phyloP scores from a whole-genome alignment of 2,888 invertebrate genomes.

The Tenthredo scrophulariae region DNA sequence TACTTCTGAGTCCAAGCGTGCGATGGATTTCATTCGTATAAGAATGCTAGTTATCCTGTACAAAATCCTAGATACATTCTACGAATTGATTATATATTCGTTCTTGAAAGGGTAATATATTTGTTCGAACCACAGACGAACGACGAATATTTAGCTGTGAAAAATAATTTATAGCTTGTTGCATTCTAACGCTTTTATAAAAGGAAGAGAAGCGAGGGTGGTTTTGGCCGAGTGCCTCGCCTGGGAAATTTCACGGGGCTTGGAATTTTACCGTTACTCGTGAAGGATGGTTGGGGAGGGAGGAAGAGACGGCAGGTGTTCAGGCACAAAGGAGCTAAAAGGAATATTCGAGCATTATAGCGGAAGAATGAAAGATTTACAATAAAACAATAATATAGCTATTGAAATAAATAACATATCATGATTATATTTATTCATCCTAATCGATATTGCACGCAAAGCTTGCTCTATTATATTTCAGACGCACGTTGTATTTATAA shows the following conservation, averaged over 20 bases:
- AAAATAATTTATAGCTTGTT: conserved; percentile 6
- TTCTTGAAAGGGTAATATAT: background rate
- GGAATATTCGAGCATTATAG: conserved; percentile 61
- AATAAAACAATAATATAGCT: background rate
- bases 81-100: background rate
- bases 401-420: background rate
- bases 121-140: background rate
- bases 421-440: conserved; percentile 6
- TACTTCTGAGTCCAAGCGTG: background rate
- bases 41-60: conserved; percentile 14
- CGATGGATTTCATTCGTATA: background rate
- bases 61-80: conserved; percentile 1
- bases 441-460: background rate
- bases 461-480: background rate
- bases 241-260: conserved; percentile 58
- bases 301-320: conserved; percentile 70
- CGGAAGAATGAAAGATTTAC: background rate
- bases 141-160: background rate
- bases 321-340: conserved; percentile 72
- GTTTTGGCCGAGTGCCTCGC: conserved; percentile 55
- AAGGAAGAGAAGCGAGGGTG: conserved; percentile 50
- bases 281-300: conserved; percentile 66
- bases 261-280: conserved; percentile 68
- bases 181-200: background rate
- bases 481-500: conserved; percentile 38